phyloP scores from a whole-genome alignment of 2,113 vertebrate species.

The Micromys minutus region DNA sequence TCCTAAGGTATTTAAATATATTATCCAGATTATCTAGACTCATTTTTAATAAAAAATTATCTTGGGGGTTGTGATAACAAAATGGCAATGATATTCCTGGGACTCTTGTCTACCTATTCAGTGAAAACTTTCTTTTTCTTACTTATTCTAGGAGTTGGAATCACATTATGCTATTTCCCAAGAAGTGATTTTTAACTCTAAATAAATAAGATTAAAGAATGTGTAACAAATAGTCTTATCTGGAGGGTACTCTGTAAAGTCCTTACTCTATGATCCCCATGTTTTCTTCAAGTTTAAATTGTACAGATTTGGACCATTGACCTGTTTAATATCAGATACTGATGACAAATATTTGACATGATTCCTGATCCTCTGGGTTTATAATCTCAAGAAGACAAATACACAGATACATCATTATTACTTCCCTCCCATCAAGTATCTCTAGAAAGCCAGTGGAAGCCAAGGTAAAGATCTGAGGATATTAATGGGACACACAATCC shows the following conservation, averaged over 20 bases:
- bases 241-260: background rate
- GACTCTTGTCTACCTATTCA: constrained; percentile 35
- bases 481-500: background rate
- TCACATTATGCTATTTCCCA: background rate
- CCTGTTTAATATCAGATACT: background rate
- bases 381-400: background rate
- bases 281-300: constrained; percentile 24
- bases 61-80: background rate
- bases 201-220: background rate
- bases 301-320: background rate
- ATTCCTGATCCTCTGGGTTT: constrained; percentile 39
- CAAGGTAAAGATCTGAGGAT: background rate
- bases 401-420: background rate
- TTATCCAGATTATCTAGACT: background rate
- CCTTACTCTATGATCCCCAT: constrained; percentile 6
- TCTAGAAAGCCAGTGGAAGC: background rate
- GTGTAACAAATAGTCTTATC: constrained; percentile 14
- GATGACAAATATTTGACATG: background rate
- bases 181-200: constrained; percentile 22
- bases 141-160: constrained; percentile 19
- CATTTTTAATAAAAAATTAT: constrained; percentile 45
- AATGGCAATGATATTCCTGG: constrained; percentile 23
- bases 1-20: constrained; percentile 58
- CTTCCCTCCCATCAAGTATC: background rate
- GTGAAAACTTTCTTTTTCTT: constrained; percentile 44